Conservation (phyloP, 2,113 vertebrate species). For the Atlantisia rogersi region DNA sequence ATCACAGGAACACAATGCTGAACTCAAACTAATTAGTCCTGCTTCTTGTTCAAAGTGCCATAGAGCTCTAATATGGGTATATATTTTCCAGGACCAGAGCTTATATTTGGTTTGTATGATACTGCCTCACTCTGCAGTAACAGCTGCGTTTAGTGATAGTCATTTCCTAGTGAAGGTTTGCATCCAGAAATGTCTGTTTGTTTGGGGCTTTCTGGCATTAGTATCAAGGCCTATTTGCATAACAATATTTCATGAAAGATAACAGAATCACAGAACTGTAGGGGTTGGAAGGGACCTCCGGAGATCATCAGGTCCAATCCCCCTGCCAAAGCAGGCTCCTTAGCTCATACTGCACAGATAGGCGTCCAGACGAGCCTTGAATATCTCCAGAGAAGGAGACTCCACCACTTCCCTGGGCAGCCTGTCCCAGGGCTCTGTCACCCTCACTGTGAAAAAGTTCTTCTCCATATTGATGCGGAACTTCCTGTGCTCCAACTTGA, state of each 20-base stretch:
- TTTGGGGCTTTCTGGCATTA: neutral
- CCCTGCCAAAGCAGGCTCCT: no score
- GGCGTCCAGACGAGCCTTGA: no score
- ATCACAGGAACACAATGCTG: neutral
- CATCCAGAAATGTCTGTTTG: neutral
- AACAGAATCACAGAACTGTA: no score
- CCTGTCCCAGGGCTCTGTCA: no score
- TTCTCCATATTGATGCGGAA: no score
- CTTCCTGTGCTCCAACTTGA: no score
- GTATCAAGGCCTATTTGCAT: neutral
- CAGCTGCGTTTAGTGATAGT: neutral
- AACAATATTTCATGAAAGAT: neutral
- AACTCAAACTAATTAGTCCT: constrained; percentile 1
- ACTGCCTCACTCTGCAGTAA: neutral
- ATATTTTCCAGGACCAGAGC: neutral
- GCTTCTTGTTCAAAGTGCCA: neutral
- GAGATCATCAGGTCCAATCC: no score
- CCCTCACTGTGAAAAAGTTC: no score
- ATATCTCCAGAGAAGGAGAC: no score
- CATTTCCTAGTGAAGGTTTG: neutral
- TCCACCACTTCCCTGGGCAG: no score
- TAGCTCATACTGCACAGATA: no score
- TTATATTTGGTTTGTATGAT: neutral
- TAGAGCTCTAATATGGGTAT: neutral
- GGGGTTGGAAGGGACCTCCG: no score